Evolutionary conservation across 2,113 vertebrate genomes (phyloP), one percentile per base, ranked within the genome.

Genomic region (Eurystomus gularis): DNA sequence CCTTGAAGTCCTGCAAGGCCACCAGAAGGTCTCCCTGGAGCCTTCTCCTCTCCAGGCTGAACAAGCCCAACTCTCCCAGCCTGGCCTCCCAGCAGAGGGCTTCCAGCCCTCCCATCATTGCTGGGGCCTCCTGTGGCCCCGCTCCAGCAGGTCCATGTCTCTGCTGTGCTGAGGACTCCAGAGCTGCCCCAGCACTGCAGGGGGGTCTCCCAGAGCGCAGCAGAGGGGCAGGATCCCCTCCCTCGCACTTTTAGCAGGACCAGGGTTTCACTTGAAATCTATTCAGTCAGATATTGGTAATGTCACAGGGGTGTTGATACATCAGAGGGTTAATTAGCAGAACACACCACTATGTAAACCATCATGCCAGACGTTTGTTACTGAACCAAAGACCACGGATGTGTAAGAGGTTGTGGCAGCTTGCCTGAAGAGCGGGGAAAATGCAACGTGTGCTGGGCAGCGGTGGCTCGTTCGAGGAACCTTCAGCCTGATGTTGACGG

Each of bases 331-430:
- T 70, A 31, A 65, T 85, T 55, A 71, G n/a, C 14, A 24, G 62
- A 28, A 70, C 35, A 25, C 23, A 6, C 11, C 1, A 1, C 42
- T 35, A 4, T 58, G 57, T 42, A 35, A 64, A 11, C 71, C 5
- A 0, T 51, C 44, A 6, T 0, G 6, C 10, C 0, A 4, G 19
- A 35, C 2, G 1, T 17, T 85, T 51, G 5, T 37, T 61, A 1
- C 51, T 42, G 26, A 90, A 15, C 13, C 44, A 2, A 29, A 37
- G 25, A 42, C 33, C 19, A 17, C 9, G 15, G 65, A 23, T 5
- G 7, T 1, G 9, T 21, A 46, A 88, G 68, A 35, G 55, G 9
- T n/a, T 17, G 6, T 6, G 64, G 55, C 75, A 37, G 21, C 52
- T 65, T 42, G 35, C 1, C 1, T 25, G 7, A 13, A 29, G 52